Conservation (phyloP, 2,113 vertebrate species). For the Gallinago paraguaiae region DNA sequence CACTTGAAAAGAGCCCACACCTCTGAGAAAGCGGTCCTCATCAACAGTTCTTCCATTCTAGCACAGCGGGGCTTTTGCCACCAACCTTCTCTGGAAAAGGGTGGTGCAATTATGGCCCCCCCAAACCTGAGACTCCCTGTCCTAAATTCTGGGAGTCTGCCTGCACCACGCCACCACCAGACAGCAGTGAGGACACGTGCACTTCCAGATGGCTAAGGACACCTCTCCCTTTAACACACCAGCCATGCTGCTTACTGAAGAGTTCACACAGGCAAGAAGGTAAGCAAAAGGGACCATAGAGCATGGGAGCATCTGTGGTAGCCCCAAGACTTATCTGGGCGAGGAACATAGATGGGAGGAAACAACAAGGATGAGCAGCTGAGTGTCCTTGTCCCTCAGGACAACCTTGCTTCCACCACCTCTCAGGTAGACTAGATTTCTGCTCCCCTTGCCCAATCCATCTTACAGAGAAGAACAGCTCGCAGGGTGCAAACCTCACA, state of each 20-base stretch:
- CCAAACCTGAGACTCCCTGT: rapidly evolving
- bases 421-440: background rate
- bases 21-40: background rate
- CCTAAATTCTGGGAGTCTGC: background rate
- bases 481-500: background rate
- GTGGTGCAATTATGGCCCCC: background rate
- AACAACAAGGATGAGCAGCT: background rate
- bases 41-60: background rate
- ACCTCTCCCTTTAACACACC: background rate
- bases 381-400: background rate
- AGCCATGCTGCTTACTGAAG: background rate
- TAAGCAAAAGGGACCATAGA: background rate
- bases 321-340: background rate
- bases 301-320: rapidly evolving
- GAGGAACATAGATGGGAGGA: background rate
- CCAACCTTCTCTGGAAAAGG: background rate
- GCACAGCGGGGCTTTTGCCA: background rate
- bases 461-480: background rate
- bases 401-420: background rate
- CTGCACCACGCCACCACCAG: background rate
- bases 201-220: background rate
- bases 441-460: background rate
- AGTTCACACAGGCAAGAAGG: background rate
- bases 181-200: background rate
- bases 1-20: background rate